Percentiles rank a stretch among this genome's conserved stretches.
These are phyloP conservation scores for Stenolophus ochropezus DNA, from an alignment of 2,888 invertebrate species.

Conservation along the genomic window DNA sequence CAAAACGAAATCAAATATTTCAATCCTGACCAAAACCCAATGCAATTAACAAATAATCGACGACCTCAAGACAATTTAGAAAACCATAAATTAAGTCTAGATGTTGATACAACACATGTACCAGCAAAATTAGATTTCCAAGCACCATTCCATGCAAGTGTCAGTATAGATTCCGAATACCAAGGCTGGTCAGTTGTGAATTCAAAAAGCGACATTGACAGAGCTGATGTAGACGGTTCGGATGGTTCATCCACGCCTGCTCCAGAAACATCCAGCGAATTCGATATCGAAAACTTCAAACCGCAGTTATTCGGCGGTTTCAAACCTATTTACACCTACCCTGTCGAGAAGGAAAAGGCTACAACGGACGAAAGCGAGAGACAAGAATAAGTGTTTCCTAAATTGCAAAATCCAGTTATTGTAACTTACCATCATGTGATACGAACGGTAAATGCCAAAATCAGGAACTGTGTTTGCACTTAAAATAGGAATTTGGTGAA, in stretches of 20 bases:
- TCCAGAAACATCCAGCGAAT: constrained; percentile 73
- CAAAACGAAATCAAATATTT: constrained; percentile 55
- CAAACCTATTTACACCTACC: constrained; percentile 78
- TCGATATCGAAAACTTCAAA: constrained; percentile 81
- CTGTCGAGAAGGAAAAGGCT: constrained; percentile 65
- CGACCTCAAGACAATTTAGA: constrained; percentile 59
- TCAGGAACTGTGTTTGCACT: constrained; percentile 35
- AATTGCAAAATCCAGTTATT: constrained; percentile 40
- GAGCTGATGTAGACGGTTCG: constrained; percentile 67
- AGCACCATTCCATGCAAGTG: constrained; percentile 82
- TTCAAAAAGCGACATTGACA: constrained; percentile 65
- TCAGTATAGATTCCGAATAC: constrained; percentile 76
- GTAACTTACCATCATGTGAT: constrained; percentile 35
- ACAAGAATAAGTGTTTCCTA: constrained; percentile 46
- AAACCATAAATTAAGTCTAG: constrained; percentile 62
- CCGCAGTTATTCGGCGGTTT: constrained; percentile 83
- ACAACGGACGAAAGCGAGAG: constrained; percentile 41
- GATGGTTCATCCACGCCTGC: constrained; percentile 69
- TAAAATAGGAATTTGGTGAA: constrained; percentile 53
- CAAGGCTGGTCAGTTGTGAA: constrained; percentile 80
- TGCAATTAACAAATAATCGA: constrained; percentile 51
- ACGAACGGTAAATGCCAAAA: constrained; percentile 37
- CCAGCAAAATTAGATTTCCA: constrained; percentile 77
- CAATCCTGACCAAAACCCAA: constrained; percentile 55
- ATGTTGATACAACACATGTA: constrained; percentile 66